These are phyloP conservation scores for Arizona elegans DNA, from an alignment of 2,113 vertebrate genomes.

Conservation along the genomic window DNA sequence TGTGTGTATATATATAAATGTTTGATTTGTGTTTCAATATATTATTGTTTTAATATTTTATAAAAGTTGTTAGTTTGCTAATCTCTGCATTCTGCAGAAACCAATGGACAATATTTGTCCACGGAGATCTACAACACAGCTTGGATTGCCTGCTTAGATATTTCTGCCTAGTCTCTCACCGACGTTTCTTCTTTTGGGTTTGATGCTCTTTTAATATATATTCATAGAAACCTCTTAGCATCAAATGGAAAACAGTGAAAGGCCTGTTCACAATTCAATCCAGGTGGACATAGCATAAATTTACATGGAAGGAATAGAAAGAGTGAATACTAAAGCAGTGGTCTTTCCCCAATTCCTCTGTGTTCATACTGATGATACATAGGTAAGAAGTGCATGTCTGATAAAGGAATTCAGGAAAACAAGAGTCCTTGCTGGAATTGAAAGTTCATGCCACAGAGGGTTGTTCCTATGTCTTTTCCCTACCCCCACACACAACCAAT, in stretches of 20 bases:
- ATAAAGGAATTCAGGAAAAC: not conserved
- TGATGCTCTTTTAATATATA: constrained; percentile 72
- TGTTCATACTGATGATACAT: not conserved
- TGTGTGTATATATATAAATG: constrained; percentile 40
- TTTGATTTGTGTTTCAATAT: constrained; percentile 65
- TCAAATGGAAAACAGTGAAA: constrained; percentile 37
- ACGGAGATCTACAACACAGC: constrained; percentile 58
- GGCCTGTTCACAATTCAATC: not conserved
- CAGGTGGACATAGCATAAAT: not conserved
- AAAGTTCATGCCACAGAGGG: not conserved
- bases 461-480: not conserved
- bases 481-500: not conserved
- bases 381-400: not conserved
- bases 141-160: constrained; percentile 50
- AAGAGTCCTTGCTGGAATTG: not conserved
- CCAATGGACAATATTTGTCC: constrained; percentile 89
- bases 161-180: constrained; percentile 52
- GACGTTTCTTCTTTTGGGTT: constrained; percentile 31
- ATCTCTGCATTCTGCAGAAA: constrained; percentile 80
- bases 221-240: constrained; percentile 54
- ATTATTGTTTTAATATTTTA: constrained; percentile 76
- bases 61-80: constrained; percentile 74
- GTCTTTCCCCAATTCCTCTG: not conserved
- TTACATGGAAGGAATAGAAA: not conserved
- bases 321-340: constrained; percentile 1